Percentiles rank a stretch among this genome's conserved stretches.
phyloP scores from a whole-genome alignment of 2,888 invertebrate species.

The Apeira syringaria region DNA sequence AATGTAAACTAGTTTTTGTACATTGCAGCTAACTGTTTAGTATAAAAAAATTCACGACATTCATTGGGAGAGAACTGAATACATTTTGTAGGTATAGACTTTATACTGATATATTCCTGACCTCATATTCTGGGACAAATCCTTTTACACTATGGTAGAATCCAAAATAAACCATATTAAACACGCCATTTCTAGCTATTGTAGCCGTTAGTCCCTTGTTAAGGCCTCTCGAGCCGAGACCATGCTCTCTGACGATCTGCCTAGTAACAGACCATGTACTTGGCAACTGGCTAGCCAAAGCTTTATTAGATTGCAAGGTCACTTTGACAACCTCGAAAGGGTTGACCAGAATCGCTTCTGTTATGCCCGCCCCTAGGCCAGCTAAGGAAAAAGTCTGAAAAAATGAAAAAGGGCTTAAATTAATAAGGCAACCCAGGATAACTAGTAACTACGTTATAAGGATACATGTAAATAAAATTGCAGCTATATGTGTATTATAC shows the following conservation, averaged over 20 bases:
- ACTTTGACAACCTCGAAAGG: slow-evolving; percentile 99
- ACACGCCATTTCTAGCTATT: slow-evolving; percentile 93
- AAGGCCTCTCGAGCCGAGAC: slow-evolving; percentile 91
- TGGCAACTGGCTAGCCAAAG: slow-evolving; percentile 85
- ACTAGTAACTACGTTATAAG: too few species aligned
- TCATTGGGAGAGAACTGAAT: too few species aligned
- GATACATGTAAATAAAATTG: too few species aligned
- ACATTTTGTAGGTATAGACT: too few species aligned
- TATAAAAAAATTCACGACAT: too few species aligned
- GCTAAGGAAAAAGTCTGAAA: slow-evolving; percentile 94
- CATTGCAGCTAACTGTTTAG: too few species aligned
- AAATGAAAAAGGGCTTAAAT: slow-evolving; percentile 9
- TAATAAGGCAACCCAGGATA: too few species aligned
- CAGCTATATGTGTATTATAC: too few species aligned
- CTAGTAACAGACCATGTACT: slow-evolving; percentile 92
- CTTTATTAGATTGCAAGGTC: slow-evolving; percentile 90
- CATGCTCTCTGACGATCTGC: slow-evolving; percentile 89
- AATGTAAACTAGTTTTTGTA: too few species aligned
- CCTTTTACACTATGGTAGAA: slow-evolving; percentile 96
- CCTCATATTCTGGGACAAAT: slow-evolving; percentile 86
- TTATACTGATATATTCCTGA: too few species aligned
- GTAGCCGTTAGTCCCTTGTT: slow-evolving; percentile 96
- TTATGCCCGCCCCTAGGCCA: slow-evolving; percentile 93
- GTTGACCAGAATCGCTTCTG: slow-evolving; percentile 96
- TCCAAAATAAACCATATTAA: slow-evolving; percentile 97